A percentile compares a stretch with the other conserved stretches of the same genome.
phyloP scores from a whole-genome alignment of 2,113 vertebrate species.

The Thymallus thymallus region DNA sequence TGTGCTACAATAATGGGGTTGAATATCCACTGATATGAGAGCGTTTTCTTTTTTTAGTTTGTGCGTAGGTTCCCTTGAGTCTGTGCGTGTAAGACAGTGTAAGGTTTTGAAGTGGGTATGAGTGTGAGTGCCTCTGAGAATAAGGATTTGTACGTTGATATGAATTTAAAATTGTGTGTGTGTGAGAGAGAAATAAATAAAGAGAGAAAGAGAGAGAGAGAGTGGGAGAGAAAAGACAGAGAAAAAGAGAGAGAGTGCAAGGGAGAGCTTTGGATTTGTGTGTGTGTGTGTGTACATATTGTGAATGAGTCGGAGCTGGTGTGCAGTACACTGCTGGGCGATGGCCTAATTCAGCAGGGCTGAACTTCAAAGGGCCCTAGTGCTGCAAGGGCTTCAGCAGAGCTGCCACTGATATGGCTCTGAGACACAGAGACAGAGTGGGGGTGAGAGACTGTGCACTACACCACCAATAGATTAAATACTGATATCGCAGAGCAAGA shows the following conservation, averaged over 20 bases:
- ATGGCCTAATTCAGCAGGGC: conserved; percentile 73
- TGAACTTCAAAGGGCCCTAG: conserved; percentile 69
- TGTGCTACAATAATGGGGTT: no score
- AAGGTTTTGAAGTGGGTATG: background rate
- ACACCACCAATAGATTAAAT: background rate
- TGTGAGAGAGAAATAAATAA: background rate
- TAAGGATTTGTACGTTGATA: background rate
- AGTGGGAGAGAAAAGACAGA: no score
- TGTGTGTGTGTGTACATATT: background rate
- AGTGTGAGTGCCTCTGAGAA: background rate
- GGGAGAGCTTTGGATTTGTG: background rate
- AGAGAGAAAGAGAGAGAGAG: no score
- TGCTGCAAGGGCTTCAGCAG: conserved; percentile 46
- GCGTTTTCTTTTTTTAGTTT: background rate
- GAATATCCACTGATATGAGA: background rate
- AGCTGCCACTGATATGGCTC: conserved; percentile 61
- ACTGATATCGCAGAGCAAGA: conserved; percentile 7
- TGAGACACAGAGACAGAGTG: conserved; percentile 5
- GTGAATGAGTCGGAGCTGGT: conserved; percentile 12
- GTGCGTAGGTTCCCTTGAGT: background rate
- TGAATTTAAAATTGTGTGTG: background rate
- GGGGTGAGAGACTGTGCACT: background rate
- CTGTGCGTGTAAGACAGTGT: background rate
- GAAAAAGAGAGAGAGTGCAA: no score
- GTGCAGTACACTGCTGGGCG: conserved; percentile 59